Evolutionary conservation across 30 jellyfish, hydroid and myxozoan genomes (phyloP).

Genomic region (Pelagia noctiluca): DNA sequence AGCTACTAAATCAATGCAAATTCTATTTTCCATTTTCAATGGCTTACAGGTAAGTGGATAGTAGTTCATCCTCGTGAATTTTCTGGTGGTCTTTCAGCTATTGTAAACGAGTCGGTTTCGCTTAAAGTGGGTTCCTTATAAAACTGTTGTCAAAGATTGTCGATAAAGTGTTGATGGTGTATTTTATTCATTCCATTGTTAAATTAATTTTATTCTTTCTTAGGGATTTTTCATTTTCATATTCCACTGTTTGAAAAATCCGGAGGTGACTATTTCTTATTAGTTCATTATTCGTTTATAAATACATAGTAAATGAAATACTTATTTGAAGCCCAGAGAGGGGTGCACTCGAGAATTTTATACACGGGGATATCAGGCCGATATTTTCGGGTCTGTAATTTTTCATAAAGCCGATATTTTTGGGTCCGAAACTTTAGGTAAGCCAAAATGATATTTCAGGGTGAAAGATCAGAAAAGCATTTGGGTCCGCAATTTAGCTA

Average conservation of each 20-base stretch:
- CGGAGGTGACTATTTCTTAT: constrained; percentile 48
- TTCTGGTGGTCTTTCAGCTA: background rate
- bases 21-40: constrained; percentile 40
- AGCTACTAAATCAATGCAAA: constrained; percentile 62
- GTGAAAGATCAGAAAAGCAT: too few species aligned
- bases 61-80: background rate
- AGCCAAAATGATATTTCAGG: too few species aligned
- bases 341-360: too few species aligned
- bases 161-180: background rate
- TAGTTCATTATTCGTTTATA: too few species aligned
- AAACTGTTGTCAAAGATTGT: background rate
- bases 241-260: constrained; percentile 57
- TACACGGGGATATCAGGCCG: too few species aligned
- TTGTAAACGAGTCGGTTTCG: background rate
- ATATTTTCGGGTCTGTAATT: too few species aligned
- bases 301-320: too few species aligned
- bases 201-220: background rate
- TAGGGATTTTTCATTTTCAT: constrained; percentile 67
- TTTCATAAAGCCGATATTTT: too few species aligned
- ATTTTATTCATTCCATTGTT: background rate
- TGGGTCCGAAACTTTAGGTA: too few species aligned
- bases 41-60: constrained; percentile 55
- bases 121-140: background rate
- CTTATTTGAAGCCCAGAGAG: too few species aligned
- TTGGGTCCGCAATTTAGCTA: too few species aligned